phyloP scores from a whole-genome alignment of 2,888 invertebrate species.

The Polietes domitor region DNA sequence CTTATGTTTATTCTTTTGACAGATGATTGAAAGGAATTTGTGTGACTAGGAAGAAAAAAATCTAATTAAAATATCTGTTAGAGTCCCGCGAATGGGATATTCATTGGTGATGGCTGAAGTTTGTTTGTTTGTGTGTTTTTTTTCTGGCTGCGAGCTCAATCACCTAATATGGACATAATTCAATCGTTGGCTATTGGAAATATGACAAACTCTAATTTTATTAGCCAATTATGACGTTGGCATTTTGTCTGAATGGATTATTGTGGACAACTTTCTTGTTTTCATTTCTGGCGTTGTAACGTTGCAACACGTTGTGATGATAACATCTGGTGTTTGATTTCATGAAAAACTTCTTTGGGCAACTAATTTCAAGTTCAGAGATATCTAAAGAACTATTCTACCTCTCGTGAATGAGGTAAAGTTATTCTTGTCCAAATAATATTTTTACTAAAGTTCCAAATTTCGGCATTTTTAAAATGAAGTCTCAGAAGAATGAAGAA shows the following conservation, averaged over 20 bases:
- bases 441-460: no score
- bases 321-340: no score
- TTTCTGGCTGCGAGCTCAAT: background rate
- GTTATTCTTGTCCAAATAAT: no score
- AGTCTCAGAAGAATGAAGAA: no score
- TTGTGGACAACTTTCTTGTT: background rate
- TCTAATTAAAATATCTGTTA: conserved; percentile 29
- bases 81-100: background rate
- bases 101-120: background rate
- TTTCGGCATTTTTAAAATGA: no score
- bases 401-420: no score
- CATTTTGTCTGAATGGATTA: background rate
- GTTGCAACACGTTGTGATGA: no score
- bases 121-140: background rate
- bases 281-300: no score
- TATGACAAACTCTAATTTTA: background rate
- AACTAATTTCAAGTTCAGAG: no score
- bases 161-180: background rate
- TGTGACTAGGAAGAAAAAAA: conserved; percentile 31
- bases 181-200: background rate
- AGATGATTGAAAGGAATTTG: conserved; percentile 65
- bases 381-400: no score
- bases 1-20: conserved; percentile 47
- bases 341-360: no score
- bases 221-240: background rate